These are phyloP conservation scores for Nymphalis io DNA, from an alignment of 1,140 invertebrate genomes.

Conservation along the genomic window DNA sequence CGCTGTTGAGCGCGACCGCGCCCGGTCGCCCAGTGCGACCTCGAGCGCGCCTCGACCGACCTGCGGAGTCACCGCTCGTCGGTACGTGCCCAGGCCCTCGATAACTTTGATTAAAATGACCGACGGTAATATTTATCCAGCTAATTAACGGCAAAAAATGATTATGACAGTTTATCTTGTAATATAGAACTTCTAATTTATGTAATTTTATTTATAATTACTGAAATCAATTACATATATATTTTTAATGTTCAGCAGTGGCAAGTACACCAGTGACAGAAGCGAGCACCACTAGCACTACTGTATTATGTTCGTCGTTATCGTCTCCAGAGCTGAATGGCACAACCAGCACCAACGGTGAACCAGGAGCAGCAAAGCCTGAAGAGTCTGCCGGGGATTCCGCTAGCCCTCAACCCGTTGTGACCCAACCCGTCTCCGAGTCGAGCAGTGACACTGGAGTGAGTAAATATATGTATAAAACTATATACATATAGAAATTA, in stretches of 20 bases:
- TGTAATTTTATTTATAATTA: not conserved
- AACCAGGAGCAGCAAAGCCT: conserved; percentile 12
- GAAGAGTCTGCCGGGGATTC: conserved; percentile 17
- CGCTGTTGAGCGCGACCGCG: conserved; percentile 57
- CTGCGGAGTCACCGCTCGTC: conserved; percentile 40
- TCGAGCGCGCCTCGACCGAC: conserved; percentile 30
- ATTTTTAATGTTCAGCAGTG: conserved; percentile 45
- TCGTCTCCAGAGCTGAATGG: conserved; percentile 63
- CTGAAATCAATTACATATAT: not conserved
- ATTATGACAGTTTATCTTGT: no score
- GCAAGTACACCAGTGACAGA: conserved; percentile 55
- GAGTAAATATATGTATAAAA: conserved; percentile 24
- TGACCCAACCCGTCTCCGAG: conserved; percentile 51
- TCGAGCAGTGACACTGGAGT: conserved; percentile 72
- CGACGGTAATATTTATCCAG: no score
- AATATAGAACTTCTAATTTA: no score
- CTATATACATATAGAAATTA: no score
- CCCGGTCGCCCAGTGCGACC: conserved; percentile 35
- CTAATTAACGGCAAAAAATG: no score
- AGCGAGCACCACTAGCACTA: conserved; percentile 28
- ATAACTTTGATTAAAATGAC: no score
- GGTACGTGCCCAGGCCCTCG: conserved; percentile 51
- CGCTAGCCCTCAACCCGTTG: conserved; percentile 25
- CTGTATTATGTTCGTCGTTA: conserved; percentile 52
- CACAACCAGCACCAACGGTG: not conserved